These are phyloP conservation scores for Monopterus albus DNA, from an alignment of 2,113 vertebrate species.

Conservation along the genomic window DNA sequence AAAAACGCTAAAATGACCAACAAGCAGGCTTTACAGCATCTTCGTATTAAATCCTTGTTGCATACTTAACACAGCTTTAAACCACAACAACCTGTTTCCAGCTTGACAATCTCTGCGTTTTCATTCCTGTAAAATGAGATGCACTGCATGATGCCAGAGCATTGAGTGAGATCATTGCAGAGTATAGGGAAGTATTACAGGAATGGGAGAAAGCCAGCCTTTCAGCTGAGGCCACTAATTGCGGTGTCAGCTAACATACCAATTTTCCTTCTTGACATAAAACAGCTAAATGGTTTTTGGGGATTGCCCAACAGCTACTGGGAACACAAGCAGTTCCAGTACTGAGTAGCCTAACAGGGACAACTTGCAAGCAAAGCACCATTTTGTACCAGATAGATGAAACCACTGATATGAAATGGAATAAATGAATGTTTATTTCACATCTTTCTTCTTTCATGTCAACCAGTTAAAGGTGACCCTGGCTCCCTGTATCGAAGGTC, in stretches of 20 bases:
- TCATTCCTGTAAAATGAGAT: conserved; percentile 28
- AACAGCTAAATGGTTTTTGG: conserved; percentile 45
- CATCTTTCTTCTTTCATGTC: background rate
- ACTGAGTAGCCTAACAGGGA: background rate
- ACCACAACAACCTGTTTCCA: conserved; percentile 7
- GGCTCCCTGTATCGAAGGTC: conserved; percentile 93
- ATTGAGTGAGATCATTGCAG: conserved; percentile 37
- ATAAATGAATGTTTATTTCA: background rate
- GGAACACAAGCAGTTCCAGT: background rate
- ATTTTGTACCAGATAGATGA: background rate
- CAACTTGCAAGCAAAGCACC: background rate
- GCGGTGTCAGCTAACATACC: conserved; percentile 43
- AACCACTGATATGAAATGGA: background rate
- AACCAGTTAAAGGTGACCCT: conserved; percentile 92
- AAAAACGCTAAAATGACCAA: background rate
- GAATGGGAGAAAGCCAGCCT: conserved; percentile 38
- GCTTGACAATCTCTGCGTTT: conserved; percentile 6
- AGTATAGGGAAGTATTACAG: conserved; percentile 23
- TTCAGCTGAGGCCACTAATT: conserved; percentile 49
- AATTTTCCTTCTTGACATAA: conserved; percentile 49
- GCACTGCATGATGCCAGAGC: background rate
- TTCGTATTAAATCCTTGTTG: background rate
- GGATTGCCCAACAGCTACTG: conserved; percentile 3
- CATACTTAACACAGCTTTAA: background rate
- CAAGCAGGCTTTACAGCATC: background rate